Conservation (phyloP, 2,113 vertebrate genomes). For the Halcyon malimbica region DNA sequence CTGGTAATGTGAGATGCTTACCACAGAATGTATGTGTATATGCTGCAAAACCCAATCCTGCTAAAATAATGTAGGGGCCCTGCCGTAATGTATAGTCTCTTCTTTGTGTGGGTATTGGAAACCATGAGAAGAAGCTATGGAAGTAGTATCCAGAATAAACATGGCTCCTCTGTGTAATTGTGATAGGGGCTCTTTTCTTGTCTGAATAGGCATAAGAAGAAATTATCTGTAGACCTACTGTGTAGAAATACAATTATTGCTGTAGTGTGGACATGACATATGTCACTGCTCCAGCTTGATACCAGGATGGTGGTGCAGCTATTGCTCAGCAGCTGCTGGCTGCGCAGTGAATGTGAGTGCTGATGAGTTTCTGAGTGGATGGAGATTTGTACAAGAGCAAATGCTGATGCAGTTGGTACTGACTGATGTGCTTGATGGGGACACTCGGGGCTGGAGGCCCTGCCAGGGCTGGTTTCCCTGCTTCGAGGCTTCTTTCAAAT, state of each 20-base stretch:
- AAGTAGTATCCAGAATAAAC: neutral
- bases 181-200: neutral
- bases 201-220: neutral
- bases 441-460: neutral
- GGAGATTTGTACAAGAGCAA: neutral
- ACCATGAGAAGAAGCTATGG: neutral
- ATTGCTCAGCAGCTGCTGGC: slow-evolving; percentile 36
- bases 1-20: slow-evolving; percentile 7
- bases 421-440: neutral
- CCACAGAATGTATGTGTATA: neutral
- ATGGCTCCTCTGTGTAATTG: neutral
- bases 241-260: neutral
- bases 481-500: neutral
- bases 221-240: neutral
- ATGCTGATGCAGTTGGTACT: neutral
- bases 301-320: slow-evolving; percentile 19
- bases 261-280: slow-evolving; percentile 33
- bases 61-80: neutral
- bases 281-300: slow-evolving; percentile 21
- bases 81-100: neutral
- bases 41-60: neutral
- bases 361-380: slow-evolving; percentile 10
- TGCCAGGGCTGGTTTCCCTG: neutral
- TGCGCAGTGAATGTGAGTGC: neutral
- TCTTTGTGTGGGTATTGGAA: neutral